Evolutionary conservation across 2,797 vertebrate species (phyloP).

Genomic region (Galago senegalensis): DNA sequence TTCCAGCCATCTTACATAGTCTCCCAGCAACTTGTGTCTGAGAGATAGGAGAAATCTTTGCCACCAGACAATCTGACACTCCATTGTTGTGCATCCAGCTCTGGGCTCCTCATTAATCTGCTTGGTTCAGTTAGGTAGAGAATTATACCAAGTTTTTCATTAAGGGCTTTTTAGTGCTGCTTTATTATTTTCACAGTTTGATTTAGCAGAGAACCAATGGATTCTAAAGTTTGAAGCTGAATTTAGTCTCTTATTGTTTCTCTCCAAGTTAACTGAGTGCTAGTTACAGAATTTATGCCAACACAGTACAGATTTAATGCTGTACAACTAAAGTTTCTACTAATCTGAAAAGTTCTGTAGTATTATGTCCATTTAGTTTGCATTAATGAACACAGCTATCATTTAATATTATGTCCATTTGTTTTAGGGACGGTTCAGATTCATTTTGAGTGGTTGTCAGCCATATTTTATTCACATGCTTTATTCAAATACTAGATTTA

Average conservation of each 20-base stretch:
- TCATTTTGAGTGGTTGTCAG: slow-evolving; percentile 32
- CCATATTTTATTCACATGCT: background rate
- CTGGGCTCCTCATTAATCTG: background rate
- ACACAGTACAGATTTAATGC: background rate
- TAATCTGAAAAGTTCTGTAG: background rate
- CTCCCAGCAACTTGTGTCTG: background rate
- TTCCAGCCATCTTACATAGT: background rate
- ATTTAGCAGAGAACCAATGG: slow-evolving; percentile 3
- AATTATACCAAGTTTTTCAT: background rate
- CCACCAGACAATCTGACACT: background rate
- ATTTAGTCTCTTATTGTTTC: background rate
- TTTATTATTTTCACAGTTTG: background rate
- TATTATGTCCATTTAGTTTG: background rate
- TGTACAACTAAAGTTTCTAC: background rate
- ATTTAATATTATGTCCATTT: background rate
- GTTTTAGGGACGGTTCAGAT: slow-evolving; percentile 10
- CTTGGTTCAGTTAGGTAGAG: background rate
- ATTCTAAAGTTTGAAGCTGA: slow-evolving; percentile 41
- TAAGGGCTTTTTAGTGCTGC: slow-evolving; percentile 24
- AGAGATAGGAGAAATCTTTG: slow-evolving; percentile 39
- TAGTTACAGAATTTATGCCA: background rate
- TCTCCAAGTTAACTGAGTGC: background rate
- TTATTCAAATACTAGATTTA: background rate
- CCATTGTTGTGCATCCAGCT: background rate
- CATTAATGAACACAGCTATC: no score